These are phyloP conservation scores for Pheosia tremula DNA, from an alignment of 2,888 invertebrate genomes.

Conservation along the genomic window DNA sequence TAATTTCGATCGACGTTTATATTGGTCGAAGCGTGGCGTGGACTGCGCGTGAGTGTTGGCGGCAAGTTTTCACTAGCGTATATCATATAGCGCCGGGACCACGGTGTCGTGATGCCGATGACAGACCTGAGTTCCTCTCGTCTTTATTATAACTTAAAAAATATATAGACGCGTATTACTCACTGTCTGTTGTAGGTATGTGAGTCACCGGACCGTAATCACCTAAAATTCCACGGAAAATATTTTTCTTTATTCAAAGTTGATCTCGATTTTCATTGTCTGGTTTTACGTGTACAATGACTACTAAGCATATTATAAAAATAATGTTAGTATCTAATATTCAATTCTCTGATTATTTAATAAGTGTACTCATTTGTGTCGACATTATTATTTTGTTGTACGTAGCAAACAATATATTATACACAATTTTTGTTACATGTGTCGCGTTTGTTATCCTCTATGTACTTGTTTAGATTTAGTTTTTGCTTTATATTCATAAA, in stretches of 20 bases:
- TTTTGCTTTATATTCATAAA: too few species aligned
- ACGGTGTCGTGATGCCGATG: conserved; percentile 53
- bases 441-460: too few species aligned
- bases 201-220: conserved; percentile 32
- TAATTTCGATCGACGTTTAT: conserved; percentile 75
- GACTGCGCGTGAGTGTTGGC: conserved; percentile 72
- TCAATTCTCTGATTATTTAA: too few species aligned
- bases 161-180: conserved; percentile 36
- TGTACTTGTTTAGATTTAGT: too few species aligned
- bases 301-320: too few species aligned
- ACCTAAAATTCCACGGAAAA: conserved; percentile 26
- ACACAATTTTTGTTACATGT: too few species aligned
- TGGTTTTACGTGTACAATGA: not conserved
- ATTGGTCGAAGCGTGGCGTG: conserved; percentile 67
- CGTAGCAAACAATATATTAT: too few species aligned
- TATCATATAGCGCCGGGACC: conserved; percentile 48
- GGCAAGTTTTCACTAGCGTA: conserved; percentile 24
- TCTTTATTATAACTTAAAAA: conserved; percentile 24
- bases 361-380: too few species aligned
- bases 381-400: too few species aligned
- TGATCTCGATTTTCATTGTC: conserved; percentile 14
- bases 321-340: too few species aligned
- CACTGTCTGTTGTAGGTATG: conserved; percentile 28
- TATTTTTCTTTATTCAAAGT: conserved; percentile 22
- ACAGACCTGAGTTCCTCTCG: conserved; percentile 51